Base-by-base conservation (phyloP, 1,140 invertebrate genomes). In the Drosophila teissieri region DNA sequence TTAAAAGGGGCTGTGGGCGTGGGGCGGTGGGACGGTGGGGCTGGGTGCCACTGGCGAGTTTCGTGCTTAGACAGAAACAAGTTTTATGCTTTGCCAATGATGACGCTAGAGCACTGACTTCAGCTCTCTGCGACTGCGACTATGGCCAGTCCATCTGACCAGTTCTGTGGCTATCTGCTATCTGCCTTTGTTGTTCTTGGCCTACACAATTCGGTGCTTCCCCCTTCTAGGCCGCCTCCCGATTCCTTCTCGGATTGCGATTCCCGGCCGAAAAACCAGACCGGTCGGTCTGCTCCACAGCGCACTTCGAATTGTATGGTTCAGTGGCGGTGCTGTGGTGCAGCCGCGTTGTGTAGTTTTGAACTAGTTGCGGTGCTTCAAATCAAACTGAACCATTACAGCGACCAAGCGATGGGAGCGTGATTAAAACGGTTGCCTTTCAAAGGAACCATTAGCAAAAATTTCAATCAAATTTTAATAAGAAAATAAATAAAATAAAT, bases 11-110 rank as follows among this genome's bases (percentile, higher is more conserved):
- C 52, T 2, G 36, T 24, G 4, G 24, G 57, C 37, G 15, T 37
- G 37, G 19, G 22, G 49, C 46, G 31, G 31, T 31, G 27, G 27
- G 8, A 3, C 31, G 31, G 31, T 31, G 31, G 14, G 46, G 15
- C 4, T 62, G 68, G 60, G 60, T 56, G 60, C 65, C 36, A 34
- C 44, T 15, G 52, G 60, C 45, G 54, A 44, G 45, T 48, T 53
- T 61, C 73, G 75, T 75, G 72, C 75, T 75, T 75, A 75, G 73
- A 75, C 72, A 75, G 61, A 75, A 75, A 75, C 73, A 75, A 75
- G 73, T 75, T 75, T 75, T 75, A 53, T 75, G 73, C 73, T 75
- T 73, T 56, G 70, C 69, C 72, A 74, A 74, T 74, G 72, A 64
- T 63, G 72, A 74, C 70, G 72, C 72, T 55, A 63, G 49, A 70